Evolutionary conservation across 2,113 vertebrate genomes (phyloP).

Genomic region (Potamarius usumacintae): DNA sequence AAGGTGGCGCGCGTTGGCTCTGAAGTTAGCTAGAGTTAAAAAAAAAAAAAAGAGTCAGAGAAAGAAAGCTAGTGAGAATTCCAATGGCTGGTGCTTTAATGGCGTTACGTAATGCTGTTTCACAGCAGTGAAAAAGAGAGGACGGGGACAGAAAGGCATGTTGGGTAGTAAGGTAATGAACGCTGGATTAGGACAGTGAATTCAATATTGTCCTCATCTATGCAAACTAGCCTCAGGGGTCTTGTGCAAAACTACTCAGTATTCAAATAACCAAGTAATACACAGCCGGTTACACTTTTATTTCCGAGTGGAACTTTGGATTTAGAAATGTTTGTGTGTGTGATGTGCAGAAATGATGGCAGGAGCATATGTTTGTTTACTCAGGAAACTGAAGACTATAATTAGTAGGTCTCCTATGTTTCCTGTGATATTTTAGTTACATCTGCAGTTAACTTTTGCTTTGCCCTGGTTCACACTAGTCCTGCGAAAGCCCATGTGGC

Average conservation of each 20-base stretch:
- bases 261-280: constrained; percentile 47
- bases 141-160: neutral
- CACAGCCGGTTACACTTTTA: constrained; percentile 57
- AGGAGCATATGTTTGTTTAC: neutral
- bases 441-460: constrained; percentile 16
- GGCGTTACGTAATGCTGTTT: constrained; percentile 45
- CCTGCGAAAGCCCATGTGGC: neutral
- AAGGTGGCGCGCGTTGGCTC: constrained; percentile 5
- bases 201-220: constrained; percentile 58
- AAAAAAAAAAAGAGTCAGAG: neutral
- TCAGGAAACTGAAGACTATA: neutral
- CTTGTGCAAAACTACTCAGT: constrained; percentile 52
- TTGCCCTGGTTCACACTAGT: constrained; percentile 14
- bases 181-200: constrained; percentile 38
- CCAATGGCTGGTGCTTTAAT: constrained; percentile 42
- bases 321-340: constrained; percentile 11
- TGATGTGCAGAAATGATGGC: neutral
- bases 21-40: neutral
- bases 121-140: constrained; percentile 8
- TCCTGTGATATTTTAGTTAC: constrained; percentile 4
- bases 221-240: constrained; percentile 16
- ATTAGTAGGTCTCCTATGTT: neutral
- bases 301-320: constrained; percentile 30
- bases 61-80: constrained; percentile 31
- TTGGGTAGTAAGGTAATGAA: constrained; percentile 56